phyloP scores from a whole-genome alignment of 2,888 invertebrate species.

The Ptychoptera contaminata region DNA sequence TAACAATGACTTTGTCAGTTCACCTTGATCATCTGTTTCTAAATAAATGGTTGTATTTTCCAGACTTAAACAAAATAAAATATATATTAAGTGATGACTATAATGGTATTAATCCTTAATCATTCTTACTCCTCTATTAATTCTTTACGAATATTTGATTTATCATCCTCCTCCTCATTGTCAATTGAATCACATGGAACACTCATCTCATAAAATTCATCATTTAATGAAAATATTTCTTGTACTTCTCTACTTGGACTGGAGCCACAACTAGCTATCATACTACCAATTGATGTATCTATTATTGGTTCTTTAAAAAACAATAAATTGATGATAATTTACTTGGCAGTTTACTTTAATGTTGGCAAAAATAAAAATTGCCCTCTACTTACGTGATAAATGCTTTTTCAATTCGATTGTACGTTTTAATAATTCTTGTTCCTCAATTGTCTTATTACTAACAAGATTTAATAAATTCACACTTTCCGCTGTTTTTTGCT shows the following conservation, averaged over 20 bases:
- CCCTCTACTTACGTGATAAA: slow-evolving; percentile 19
- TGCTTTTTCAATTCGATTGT: slow-evolving; percentile 23
- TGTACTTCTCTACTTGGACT: slow-evolving; percentile 83
- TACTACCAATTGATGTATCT: not conserved
- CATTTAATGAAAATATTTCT: slow-evolving; percentile 63
- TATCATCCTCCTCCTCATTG: slow-evolving; percentile 7
- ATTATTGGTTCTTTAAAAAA: too few relatives aligned
- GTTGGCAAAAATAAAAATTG: too few relatives aligned
- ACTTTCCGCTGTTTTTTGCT: slow-evolving; percentile 18
- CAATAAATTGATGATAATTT: too few relatives aligned
- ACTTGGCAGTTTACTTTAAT: too few relatives aligned
- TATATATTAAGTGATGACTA: not conserved
- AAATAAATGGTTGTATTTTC: slow-evolving; percentile 3
- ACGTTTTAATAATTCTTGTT: slow-evolving; percentile 19
- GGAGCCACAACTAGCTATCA: slow-evolving; percentile 60
- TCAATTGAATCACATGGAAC: slow-evolving; percentile 3
- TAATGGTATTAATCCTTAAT: not conserved
- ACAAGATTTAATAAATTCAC: slow-evolving; percentile 24
- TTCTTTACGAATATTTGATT: not conserved
- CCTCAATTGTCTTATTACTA: slow-evolving; percentile 27
- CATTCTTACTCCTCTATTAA: slow-evolving; percentile 8
- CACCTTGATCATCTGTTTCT: slow-evolving; percentile 4
- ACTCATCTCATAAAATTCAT: slow-evolving; percentile 13
- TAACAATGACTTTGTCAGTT: not conserved
- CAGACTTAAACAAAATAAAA: not conserved